Base-by-base conservation (phyloP, 2,113 vertebrate species). In the Ammodramus savannarum region DNA sequence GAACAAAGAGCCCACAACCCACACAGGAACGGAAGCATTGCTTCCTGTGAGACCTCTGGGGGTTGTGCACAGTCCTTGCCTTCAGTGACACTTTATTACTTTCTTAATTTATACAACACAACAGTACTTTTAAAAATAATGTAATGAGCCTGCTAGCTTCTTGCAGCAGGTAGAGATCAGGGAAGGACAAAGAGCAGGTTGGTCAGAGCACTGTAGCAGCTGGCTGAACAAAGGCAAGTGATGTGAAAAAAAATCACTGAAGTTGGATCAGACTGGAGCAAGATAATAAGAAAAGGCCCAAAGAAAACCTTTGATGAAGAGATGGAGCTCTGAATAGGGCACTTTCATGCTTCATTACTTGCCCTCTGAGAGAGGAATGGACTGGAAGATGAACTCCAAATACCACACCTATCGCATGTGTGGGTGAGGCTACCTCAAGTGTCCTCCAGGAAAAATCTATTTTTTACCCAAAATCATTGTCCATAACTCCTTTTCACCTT, bases 121-220 rank as follows among this genome's bases (percentile, higher is more conserved):
- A 39, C 26, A 13, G 49, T 68, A 59, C 55, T 77, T 90, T 87
- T 65, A 5, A 13, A 57, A 87, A 84, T 67, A 74, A 54, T 18
- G 36, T 67, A 88, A 88, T 31, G 15, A 95, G 39, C 51, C 51
- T 41, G 8, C 26, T 73, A 73, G 82, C 27, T 83, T 90, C 82
- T 87, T 90, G 49, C 78, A 79, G 66, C 46, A 76, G 67, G 58
- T 55, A 85, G 65, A 80, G 82, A 92, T 76, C 78, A 86, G 38
- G 16, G 66, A 85, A 88, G 67, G 72, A 91, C 76, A 85, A 95
- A 93, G 82, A 86, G 25, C 76, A 93, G 61, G 76, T 14, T 90
- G 79, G 61, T 71, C 62, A 57, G 87, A 91, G 67, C 38, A 66
- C n/a, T 32, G 11, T 17, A 61, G 82, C 82, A 92, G 72, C 80